Base-by-base conservation (phyloP, 1,140 invertebrate species). In the Glossosoma conforme region DNA sequence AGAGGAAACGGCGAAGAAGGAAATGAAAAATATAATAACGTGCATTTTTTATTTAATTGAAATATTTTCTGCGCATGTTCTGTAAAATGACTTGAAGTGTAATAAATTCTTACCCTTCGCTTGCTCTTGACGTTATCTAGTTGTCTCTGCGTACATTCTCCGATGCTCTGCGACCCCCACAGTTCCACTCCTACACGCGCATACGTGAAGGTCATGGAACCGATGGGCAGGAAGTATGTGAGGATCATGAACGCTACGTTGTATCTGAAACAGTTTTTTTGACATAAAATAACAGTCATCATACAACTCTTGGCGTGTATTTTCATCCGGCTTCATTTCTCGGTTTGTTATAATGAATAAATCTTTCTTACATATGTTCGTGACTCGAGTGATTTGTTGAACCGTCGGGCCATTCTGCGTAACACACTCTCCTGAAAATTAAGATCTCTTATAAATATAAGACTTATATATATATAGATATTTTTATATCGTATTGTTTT, bases 161-260 rank as follows among this genome's bases (percentile, higher is more conserved):
- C 95, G 43, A 98, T 97, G 44, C 89, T 89, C 66, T 93, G 86
- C 36, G 91, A 94, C 2, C 92, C 91, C 93, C 95, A 97, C 2
- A 98, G 76, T 60, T 96, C 91, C 36, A 89, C 72, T 2, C 92
- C 94, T 15, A 98, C 89, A 40, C 89, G 75, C 0, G 86, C 82
- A 66, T 98, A 98, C 0, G 95, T 93, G 64, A 86, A 91, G 2
- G 84, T 86, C 86, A 98, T 93, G 6, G 89, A 89, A 43, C 84
- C 77, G 58, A 98, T 89, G 21, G 96, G 96, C 58, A 98, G 72
- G 62, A 97, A 85, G 72, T 98, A 98, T 14, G 93, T 97, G 40
- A 97, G 74, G 50, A 95, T 75, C 74, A 93, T 86, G 60, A 93
- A 89, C 21, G 86, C 72, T 14, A 93, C 82, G 63, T 92, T 93